phyloP scores from a whole-genome alignment of 2,113 vertebrate species.

The Athene cunicularia region DNA sequence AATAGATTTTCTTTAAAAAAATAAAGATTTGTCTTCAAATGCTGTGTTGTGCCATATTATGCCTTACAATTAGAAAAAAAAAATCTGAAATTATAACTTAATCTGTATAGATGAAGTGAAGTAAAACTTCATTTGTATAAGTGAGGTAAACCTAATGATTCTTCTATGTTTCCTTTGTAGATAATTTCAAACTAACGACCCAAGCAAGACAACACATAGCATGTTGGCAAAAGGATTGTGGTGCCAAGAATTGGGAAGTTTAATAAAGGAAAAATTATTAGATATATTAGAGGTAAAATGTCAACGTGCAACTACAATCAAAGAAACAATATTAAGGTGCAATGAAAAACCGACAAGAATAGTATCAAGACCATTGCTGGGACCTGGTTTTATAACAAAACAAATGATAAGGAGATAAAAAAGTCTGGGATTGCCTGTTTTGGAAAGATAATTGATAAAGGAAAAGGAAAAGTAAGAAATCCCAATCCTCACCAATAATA shows the following conservation, averaged over 20 bases:
- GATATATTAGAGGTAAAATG: neutral
- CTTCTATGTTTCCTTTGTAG: neutral
- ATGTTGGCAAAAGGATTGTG: neutral
- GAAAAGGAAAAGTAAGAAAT: neutral
- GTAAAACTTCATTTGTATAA: neutral
- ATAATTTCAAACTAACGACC: neutral
- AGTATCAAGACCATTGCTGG: neutral
- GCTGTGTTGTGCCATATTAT: neutral
- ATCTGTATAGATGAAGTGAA: neutral
- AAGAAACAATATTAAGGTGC: neutral
- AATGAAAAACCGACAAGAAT: neutral
- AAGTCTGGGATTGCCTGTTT: neutral
- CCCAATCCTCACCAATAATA: neutral
- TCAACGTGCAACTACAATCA: neutral
- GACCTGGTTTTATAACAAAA: neutral
- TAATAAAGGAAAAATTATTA: neutral
- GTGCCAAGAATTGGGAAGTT: neutral
- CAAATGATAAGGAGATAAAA: neutral
- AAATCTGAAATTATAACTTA: neutral
- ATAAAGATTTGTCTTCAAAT: neutral
- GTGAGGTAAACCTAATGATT: neutral
- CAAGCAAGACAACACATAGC: neutral
- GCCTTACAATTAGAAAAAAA: neutral
- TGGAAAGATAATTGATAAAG: neutral
- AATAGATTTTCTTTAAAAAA: neutral